Evolutionary conservation across 2,113 vertebrate species (phyloP), one percentile per base, ranked within the genome.

Genomic region (Spilogale gracilis): DNA sequence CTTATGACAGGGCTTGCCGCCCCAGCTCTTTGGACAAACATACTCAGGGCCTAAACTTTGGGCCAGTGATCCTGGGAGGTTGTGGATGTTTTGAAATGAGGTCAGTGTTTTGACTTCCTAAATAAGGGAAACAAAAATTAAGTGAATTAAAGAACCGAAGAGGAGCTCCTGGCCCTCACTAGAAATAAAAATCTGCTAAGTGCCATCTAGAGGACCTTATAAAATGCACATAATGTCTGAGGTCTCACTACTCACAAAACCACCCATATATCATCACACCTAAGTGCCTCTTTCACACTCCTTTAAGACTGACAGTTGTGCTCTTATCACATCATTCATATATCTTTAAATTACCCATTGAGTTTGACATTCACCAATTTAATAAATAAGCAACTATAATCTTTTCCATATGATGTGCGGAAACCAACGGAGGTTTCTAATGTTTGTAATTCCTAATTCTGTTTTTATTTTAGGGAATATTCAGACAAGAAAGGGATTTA

Each of bases 81-180:
- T 38, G 50, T 48, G 56, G 63, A 58, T 58, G 18, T 86, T 96
- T 95, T 54, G 91, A 65, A 96, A 91, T 87, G 94, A 97, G 61
- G 81, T 94, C 92, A 93, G 58, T 92, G 88, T 92, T 97, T 96
- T 94, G 96, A 96, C 69, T 97, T 95, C 76, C 32, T 90, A 85
- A 96, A 92, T 88, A 82, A 95, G 48, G 48, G n/a, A 98, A 92
- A 90, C 84, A 92, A 79, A 94, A 89, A 95, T 89, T n/a, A 92
- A 95, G 80, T 48, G 67, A 79, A 89, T 25, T 54, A 80, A 96
- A 96, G 54, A 91, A 89, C 50, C 25, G 52, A 85, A 74, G 61
- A 0, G 2, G 50, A 83, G 45, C 4, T 73, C 43, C 18, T 63
- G 94, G 58, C 16, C 54, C n/a, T 86, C 45, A n/a, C 58, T 56